These are phyloP conservation scores for Grallaria varia DNA, from an alignment of 2,113 vertebrate genomes.

Conservation along the genomic window DNA sequence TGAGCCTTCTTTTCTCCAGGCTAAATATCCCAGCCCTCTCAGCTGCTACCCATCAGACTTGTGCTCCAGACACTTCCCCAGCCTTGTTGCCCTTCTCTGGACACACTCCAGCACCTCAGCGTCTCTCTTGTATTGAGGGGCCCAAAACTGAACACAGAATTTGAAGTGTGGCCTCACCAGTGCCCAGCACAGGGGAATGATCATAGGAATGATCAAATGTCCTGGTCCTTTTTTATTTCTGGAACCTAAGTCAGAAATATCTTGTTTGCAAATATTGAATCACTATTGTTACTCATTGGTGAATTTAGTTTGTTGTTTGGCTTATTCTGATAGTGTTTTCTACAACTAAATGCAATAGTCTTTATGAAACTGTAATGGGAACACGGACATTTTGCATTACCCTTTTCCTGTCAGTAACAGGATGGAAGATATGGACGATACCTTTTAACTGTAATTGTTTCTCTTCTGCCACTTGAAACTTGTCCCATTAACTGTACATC, in stretches of 20 bases:
- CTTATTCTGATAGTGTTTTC: not conserved
- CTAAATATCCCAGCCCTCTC: not conserved
- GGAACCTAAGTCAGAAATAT: not conserved
- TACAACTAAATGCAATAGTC: not conserved
- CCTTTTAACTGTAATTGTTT: not conserved
- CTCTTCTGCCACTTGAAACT: not conserved
- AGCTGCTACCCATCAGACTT: accelerated
- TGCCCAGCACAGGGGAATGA: accelerated
- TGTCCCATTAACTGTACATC: not conserved
- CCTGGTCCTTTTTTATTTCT: not conserved
- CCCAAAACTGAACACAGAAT: not conserved
- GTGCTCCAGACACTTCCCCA: not conserved
- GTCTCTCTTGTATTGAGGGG: not conserved
- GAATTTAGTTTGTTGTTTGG: not conserved
- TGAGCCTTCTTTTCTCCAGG: not conserved
- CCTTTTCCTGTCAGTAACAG: not conserved
- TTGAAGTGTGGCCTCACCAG: not conserved
- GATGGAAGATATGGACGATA: not conserved
- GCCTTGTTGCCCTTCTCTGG: accelerated
- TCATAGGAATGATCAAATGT: not conserved
- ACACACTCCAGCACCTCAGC: accelerated
- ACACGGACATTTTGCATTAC: not conserved
- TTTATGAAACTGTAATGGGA: not conserved
- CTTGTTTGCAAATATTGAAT: not conserved
- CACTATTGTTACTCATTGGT: not conserved